These are phyloP conservation scores for Limnodromus scolopaceus DNA, from an alignment of 2,797 vertebrate species.

Conservation along the genomic window DNA sequence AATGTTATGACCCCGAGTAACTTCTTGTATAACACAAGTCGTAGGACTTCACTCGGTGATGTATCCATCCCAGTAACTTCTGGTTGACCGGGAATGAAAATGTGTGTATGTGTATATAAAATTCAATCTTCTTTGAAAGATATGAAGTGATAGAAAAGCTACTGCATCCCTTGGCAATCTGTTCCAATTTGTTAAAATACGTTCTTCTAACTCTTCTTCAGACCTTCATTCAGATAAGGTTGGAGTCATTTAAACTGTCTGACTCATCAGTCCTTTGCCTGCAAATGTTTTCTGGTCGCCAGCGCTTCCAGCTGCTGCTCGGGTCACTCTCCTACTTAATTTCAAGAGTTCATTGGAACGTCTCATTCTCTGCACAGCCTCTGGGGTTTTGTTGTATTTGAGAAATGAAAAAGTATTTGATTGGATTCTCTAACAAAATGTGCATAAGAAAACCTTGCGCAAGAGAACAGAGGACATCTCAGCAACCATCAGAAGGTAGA, in stretches of 20 bases:
- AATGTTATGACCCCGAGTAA: not conserved
- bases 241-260: slow-evolving; percentile 26
- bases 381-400: not conserved
- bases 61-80: not conserved
- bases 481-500: not conserved
- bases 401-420: not conserved
- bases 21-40: not conserved
- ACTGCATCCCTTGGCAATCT: not conserved
- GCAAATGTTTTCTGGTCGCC: not conserved
- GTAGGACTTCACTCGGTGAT: not conserved
- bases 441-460: not conserved
- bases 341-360: not conserved
- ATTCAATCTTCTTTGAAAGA: slow-evolving; percentile 40
- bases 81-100: slow-evolving; percentile 18
- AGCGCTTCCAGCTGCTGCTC: not conserved
- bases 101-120: not conserved
- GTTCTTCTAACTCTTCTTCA: slow-evolving; percentile 12
- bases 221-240: slow-evolving; percentile 23
- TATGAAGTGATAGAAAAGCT: slow-evolving; percentile 32
- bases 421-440: not conserved
- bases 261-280: slow-evolving; percentile 20
- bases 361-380: not conserved
- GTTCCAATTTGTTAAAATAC: slow-evolving; percentile 33
- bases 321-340: not conserved
- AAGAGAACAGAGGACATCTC: not conserved